Base-by-base conservation (phyloP, 2,113 vertebrate species). In the Pomatostomus ruficeps region DNA sequence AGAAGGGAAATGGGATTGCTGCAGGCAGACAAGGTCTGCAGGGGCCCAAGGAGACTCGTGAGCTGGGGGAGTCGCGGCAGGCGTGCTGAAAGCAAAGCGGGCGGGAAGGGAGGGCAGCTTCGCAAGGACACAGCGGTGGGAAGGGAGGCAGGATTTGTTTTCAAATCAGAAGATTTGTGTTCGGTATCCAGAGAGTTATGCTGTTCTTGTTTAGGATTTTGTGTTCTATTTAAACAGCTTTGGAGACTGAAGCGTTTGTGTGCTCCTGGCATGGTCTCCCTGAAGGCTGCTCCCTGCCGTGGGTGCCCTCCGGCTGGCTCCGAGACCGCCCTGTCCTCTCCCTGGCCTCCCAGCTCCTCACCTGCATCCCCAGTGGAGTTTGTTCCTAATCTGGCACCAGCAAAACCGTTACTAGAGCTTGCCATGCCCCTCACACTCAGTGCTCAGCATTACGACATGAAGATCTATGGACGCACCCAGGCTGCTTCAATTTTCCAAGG, bases 11-110 rank as follows among this genome's bases (percentile, higher is more conserved):
- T 7, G 55, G 48, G 45, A 7, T 22, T 73, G 36, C 52, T 88
- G 66, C 52, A 62, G 78, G 57, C 63, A 36, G 43, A 17, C 11
- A 25, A 33, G 25, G 45, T n/a, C 49, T 54, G 40, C 8, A 38
- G 70, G 33, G 42, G 36, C n/a, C 26, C 14, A 31, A 29, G 35
- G 38, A 40, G 43, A 20, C 1, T 0, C 1, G 0, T 12, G 51
- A 40, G 61, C 40, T 7, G 4, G 23, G 21, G 18, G 6, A 54
- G 35, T 25, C 1, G 1, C 0, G 0, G 67, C 58, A 82, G 71
- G 35, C 23, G 43, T 35, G 45, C 4, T 20, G 36, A 42, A 29
- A 36, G 48, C 48, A 63, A 24, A 45, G 75, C 20, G 8, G 21
- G n/a, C 20, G 8, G 21, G n/a, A 68, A 36, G 45, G 36, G 58